Evolutionary conservation across 2,888 invertebrate genomes (phyloP), one percentile per base, ranked within the genome.

Genomic region (Monoplex corrugatus): DNA sequence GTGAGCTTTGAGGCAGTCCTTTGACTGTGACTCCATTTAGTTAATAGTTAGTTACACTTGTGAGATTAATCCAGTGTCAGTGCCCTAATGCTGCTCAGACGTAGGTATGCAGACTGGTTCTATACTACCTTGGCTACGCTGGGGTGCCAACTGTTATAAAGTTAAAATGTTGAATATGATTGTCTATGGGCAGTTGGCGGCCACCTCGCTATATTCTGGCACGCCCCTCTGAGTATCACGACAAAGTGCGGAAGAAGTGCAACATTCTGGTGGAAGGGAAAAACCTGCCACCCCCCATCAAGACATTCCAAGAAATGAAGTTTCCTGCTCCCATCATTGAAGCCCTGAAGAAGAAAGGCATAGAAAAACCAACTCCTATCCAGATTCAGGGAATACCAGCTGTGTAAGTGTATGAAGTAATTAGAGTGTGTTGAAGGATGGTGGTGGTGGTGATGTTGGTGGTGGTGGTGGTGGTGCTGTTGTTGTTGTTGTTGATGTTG

Each of bases 341-440:
- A 86, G 98, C 98, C 0, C 96, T 99, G 80, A 98, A 98, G 92
- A 98, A 97, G 78, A 98, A 98, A 94, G 97, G 98, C 43, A 99
- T 99, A 75, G 97, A 97, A 85, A 97, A 97, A 91, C 99, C 99
- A 0, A 99, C 99, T 0, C 99, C 99, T 0, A 99, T 99, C 95
- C 99, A 99, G 96, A 97, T 99, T 8, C 99, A 99, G 96, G 99
- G 99, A 5, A 98, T 99, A 86, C 99, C 99, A 0, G 45, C 82
- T 45, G 82, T 84, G 50, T 84, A 23, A 6, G 84, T 57, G 0
- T 68, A n/a, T 68, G 68, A n/a, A n/a, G n/a, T n/a, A n/a, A n/a
- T n/a, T n/a, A n/a, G n/a, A 43, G 19, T 72, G n/a, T 72, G n/a
- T 32, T 72, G 68, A n/a, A 10, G 32, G n/a, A 23, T 72, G 68